These are phyloP conservation scores for Tuta absoluta DNA, from an alignment of 2,888 invertebrate species.

Conservation along the genomic window DNA sequence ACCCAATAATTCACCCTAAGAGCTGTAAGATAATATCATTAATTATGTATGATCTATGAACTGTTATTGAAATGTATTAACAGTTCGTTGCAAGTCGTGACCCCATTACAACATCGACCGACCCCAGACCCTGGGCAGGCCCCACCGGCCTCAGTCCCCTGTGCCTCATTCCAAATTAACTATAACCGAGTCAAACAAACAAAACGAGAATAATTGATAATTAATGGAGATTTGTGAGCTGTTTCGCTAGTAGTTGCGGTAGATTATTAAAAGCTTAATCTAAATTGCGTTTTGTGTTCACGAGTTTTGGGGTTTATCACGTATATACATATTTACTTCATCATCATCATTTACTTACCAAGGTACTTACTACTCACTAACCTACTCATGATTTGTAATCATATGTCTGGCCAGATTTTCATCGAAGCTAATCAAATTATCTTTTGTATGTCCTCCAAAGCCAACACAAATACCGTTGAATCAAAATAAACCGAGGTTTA, in stretches of 20 bases:
- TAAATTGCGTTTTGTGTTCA: neutral
- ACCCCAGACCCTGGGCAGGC: neutral
- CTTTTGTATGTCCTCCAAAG: neutral
- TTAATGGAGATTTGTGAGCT: conserved; percentile 8
- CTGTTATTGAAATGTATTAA: conserved; percentile 7
- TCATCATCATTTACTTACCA: too few relatives aligned
- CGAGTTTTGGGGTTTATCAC: too few relatives aligned
- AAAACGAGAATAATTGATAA: conserved; percentile 36
- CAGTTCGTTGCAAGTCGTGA: neutral
- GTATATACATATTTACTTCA: too few relatives aligned
- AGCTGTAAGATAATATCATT: neutral
- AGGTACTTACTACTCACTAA: too few relatives aligned
- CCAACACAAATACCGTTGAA: conserved; percentile 26
- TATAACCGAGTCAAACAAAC: conserved; percentile 41
- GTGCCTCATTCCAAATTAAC: conserved; percentile 48
- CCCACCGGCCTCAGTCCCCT: conserved; percentile 35
- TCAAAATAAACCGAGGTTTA: conserved; percentile 57
- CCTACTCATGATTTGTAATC: too few relatives aligned
- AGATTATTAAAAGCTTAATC: neutral
- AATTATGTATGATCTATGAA: neutral
- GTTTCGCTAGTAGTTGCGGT: neutral
- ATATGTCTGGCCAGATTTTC: too few relatives aligned
- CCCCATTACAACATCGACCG: neutral
- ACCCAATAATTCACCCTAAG: too few relatives aligned
- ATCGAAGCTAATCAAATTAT: neutral